Conservation (phyloP, 2,113 vertebrate species). For the Irena cyanogastra region DNA sequence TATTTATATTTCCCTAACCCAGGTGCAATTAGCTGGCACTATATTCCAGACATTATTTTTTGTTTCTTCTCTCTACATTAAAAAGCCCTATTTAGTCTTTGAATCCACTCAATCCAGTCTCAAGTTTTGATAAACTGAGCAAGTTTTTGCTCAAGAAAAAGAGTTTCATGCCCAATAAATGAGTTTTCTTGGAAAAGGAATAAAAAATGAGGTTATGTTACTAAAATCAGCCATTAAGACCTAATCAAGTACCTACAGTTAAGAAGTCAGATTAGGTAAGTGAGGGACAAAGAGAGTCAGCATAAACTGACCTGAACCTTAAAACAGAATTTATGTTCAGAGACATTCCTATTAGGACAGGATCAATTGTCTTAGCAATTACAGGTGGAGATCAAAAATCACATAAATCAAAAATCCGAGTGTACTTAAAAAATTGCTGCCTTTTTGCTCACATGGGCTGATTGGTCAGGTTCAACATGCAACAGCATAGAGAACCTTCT, state of each 20-base stretch:
- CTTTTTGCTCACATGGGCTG: fast-evolving
- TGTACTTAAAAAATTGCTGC: neutral
- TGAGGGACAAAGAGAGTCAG: neutral
- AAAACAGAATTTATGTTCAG: neutral
- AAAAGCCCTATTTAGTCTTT: neutral
- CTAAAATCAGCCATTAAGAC: neutral
- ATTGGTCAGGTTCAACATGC: neutral
- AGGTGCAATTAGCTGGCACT: neutral
- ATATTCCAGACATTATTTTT: neutral
- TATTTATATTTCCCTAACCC: neutral
- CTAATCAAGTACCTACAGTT: neutral
- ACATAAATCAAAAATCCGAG: neutral
- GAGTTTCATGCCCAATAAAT: neutral
- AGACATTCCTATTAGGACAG: neutral
- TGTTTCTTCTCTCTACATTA: neutral
- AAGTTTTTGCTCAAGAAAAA: neutral
- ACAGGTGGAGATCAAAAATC: neutral
- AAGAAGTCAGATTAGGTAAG: neutral
- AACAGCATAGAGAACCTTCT: neutral
- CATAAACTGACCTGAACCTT: neutral
- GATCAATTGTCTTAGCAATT: neutral
- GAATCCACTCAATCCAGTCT: neutral
- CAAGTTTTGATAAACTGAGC: neutral
- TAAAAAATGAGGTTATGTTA: neutral
- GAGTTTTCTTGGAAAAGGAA: neutral